Base-by-base conservation (phyloP, 2,888 invertebrate species). In the Zelleria hepariella region DNA sequence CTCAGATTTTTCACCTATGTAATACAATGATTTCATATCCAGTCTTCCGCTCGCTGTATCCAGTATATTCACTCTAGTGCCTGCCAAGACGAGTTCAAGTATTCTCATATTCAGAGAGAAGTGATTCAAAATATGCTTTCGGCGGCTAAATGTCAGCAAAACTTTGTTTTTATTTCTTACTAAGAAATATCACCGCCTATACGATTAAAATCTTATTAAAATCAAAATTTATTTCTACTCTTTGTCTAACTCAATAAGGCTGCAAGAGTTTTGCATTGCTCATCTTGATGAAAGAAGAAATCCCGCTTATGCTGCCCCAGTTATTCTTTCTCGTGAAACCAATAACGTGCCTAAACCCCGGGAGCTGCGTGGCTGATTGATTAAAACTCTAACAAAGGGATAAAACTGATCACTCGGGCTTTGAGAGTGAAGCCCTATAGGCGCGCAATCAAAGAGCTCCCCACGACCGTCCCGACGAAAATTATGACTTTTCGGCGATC, bases 381-480 rank as follows among this genome's bases (percentile, higher is more conserved):
- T 88, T 88, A 88, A 86, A 88, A 80, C 79, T 69, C 78, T 77
- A 83, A 87, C 87, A 86, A 84, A 81, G 80, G 85, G 86, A 84
- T 86, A 80, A 82, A 79, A 75, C 79, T 84, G 86, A 87, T 87
- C 85, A 85, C 77, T 71, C 73, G 66, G 71, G 82, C 83, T 84
- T 83, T 82, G 80, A 75, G 69, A 67, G 68, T 64, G 85, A 87
- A 87, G 85, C 87, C 86, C 80, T 88, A 81, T 82, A 73, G 77
- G 74, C 74, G 68, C 69, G 76, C 80, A 87, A 86, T 86, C 86
- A 87, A 83, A 86, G 83, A 78, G 80, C 73, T 73, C 58, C 60
- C 78, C 72, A 75, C 74, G 75, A 77, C 77, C 32, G 32, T 42
- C 32, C 71, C 74, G 71, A 69, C 70, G 62, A 70, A 77, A 82